Conservation (phyloP, 2,888 invertebrate species). For the Acrobasis suavella region DNA sequence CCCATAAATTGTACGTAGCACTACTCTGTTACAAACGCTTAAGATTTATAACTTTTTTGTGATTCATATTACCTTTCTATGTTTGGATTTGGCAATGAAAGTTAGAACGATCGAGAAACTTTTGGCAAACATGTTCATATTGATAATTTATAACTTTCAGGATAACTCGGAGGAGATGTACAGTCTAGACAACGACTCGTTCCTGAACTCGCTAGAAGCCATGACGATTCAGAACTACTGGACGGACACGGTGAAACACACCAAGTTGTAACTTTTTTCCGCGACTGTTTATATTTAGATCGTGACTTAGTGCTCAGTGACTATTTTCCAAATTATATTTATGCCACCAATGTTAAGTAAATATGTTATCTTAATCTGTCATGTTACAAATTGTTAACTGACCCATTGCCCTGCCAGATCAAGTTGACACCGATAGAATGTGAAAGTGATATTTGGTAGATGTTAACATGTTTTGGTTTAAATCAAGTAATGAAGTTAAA, state of each 20-base stretch:
- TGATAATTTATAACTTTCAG: slow-evolving; percentile 75
- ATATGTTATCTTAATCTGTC: too few relatives aligned
- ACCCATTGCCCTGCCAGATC: too few relatives aligned
- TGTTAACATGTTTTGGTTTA: too few relatives aligned
- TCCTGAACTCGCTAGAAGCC: slow-evolving; percentile 95
- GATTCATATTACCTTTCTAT: not conserved
- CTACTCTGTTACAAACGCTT: not conserved
- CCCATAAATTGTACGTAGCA: too few relatives aligned
- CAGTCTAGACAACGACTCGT: slow-evolving; percentile 96
- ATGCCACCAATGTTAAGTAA: slow-evolving; percentile 9
- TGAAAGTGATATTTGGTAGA: too few relatives aligned
- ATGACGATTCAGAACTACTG: slow-evolving; percentile 97
- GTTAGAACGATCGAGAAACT: slow-evolving; percentile 5
- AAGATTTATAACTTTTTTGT: not conserved
- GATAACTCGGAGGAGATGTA: slow-evolving; percentile 97
- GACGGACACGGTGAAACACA: slow-evolving; percentile 95
- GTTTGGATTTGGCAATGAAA: not conserved
- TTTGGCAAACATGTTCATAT: slow-evolving; percentile 10
- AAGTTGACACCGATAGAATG: too few relatives aligned
- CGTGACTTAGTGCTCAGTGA: slow-evolving; percentile 9
- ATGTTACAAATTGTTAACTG: too few relatives aligned
- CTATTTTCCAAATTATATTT: slow-evolving; percentile 10
- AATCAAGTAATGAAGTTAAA: too few relatives aligned
- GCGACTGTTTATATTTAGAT: slow-evolving; percentile 5
- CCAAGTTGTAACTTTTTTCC: slow-evolving; percentile 85